Evolutionary conservation across 2,113 vertebrate species (phyloP).

Genomic region (Equus quagga): DNA sequence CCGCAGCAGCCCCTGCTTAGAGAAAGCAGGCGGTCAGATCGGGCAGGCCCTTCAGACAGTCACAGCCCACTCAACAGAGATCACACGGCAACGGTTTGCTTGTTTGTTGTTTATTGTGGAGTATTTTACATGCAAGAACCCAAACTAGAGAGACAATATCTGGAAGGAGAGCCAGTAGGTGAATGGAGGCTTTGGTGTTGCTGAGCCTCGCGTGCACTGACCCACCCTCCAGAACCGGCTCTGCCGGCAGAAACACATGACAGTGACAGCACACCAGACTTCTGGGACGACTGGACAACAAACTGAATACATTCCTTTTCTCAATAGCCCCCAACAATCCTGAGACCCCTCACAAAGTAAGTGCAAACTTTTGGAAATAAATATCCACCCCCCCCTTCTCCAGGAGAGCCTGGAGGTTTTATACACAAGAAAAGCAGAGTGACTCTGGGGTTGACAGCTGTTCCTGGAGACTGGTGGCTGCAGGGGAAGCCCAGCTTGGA

Average conservation of each 20-base stretch:
- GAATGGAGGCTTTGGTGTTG: constrained; percentile 63
- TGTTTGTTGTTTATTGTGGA: constrained; percentile 89
- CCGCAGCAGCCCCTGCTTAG: background rate
- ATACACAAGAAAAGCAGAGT: constrained; percentile 76
- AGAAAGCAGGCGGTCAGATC: background rate
- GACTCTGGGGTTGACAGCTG: constrained; percentile 56
- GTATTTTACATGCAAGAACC: constrained; percentile 94
- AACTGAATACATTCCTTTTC: constrained; percentile 76
- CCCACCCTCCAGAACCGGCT: constrained; percentile 61
- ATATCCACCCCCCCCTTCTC: constrained; percentile 71
- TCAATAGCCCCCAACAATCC: constrained; percentile 67
- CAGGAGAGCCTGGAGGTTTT: constrained; percentile 79
- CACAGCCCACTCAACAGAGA: constrained; percentile 35
- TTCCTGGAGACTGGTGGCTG: constrained; percentile 39
- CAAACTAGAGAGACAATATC: constrained; percentile 89
- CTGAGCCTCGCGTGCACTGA: constrained; percentile 3
- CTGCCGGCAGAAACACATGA: constrained; percentile 71
- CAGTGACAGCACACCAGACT: constrained; percentile 50
- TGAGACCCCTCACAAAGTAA: constrained; percentile 79
- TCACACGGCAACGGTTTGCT: constrained; percentile 80
- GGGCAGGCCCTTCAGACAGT: background rate
- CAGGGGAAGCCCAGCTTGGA: background rate
- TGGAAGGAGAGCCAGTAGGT: constrained; percentile 85
- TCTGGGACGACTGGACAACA: constrained; percentile 63
- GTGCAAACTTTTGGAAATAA: constrained; percentile 84